Evolutionary conservation across 2,888 invertebrate genomes (phyloP), one percentile per base, ranked within the genome.

Genomic region (Dasypolia templi): DNA sequence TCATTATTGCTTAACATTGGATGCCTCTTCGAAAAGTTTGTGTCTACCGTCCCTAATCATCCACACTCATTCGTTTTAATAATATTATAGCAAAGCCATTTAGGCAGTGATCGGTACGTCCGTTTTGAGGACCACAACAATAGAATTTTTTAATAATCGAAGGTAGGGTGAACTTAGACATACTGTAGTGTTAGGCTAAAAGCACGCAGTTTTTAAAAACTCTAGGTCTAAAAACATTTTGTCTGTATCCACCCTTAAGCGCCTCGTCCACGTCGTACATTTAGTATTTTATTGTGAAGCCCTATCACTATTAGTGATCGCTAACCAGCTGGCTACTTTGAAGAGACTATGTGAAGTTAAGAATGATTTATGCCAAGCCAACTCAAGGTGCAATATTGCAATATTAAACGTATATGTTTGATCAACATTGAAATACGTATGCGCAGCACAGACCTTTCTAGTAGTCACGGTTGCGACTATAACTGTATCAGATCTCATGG

Each of bases 81-180:
- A 77, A 75, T 70, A 84, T 73, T 64, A 70, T 70, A 51, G 63
- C 62, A 75, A 79, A 86, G 84, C 89, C 89, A 62, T 53, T 53
- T 56, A 68, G 89, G 89, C 86, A 85, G 86, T 86, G 82, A 68
- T 84, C 64, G 78, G 56, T 78, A 78, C 46, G 59, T 81, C 78
- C 86, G 26, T 61, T n/a, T 42, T 56, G 29, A 58, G 80, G 81
- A 85, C 78, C 70, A 86, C 72, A 79, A 84, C 59, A 68, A 58
- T 63, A 61, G 75, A 81, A 58, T 77, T 81, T 79, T 76, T 74
- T 19, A 49, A 59, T 46, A 67, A 73, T 75, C 71, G 69, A 79
- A 83, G 49, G 74, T 56, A 75, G n/a, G 59, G 12, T 59, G 39
- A 62, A 39, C 29, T 56, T 42, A 68, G 44, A 72, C 79, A 19